Conservation (phyloP, 2,113 vertebrate species). For the Psephotus haematonotus region DNA sequence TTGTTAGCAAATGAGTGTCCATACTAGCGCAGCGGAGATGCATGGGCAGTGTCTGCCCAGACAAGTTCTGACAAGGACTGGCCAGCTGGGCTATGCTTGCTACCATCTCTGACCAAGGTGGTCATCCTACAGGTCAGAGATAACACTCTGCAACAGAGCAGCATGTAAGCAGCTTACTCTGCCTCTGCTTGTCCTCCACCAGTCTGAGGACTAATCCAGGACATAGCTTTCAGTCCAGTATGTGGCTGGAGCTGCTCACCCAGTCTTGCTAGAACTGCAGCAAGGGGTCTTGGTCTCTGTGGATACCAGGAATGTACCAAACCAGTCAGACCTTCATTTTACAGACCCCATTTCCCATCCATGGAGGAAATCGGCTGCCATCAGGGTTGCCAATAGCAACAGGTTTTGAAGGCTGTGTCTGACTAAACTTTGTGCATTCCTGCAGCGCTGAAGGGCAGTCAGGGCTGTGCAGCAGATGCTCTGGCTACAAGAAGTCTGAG, state of each 20-base stretch:
- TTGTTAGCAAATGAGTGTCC: neutral
- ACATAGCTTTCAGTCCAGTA: neutral
- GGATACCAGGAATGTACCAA: neutral
- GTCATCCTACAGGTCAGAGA: neutral
- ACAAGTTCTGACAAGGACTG: neutral
- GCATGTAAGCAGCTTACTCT: neutral
- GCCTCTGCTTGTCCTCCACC: neutral
- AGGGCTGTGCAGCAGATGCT: neutral
- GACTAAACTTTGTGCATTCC: neutral
- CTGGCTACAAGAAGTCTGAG: neutral
- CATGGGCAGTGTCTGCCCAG: neutral
- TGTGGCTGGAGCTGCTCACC: neutral
- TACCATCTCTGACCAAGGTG: neutral
- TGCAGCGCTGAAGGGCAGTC: neutral
- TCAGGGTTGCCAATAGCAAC: neutral
- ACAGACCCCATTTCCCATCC: neutral
- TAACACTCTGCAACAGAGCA: neutral
- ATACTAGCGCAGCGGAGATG: fast-evolving
- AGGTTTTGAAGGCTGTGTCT: neutral
- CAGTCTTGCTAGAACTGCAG: neutral
- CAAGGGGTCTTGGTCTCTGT: neutral
- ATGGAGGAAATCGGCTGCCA: neutral
- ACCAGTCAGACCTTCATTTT: neutral
- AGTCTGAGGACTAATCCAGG: neutral
- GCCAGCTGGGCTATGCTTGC: neutral